These are phyloP conservation scores for Dynastes maya DNA, from an alignment of 2,888 invertebrate genomes.

Conservation along the genomic window DNA sequence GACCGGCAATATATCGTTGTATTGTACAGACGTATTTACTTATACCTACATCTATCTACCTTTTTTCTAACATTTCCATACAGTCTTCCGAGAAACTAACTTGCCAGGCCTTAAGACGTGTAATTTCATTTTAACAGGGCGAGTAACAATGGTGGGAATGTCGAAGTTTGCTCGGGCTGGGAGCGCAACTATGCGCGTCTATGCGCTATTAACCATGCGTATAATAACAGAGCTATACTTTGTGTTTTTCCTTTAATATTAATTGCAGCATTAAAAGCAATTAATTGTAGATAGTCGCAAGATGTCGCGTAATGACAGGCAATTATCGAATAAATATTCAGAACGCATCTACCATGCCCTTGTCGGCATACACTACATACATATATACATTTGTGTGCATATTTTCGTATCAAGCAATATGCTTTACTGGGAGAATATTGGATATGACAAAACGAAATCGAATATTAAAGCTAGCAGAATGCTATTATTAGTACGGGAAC, in stretches of 20 bases:
- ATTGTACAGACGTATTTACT: constrained; percentile 10
- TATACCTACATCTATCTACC: not conserved
- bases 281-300: constrained; percentile 9
- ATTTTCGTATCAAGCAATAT: too few relatives aligned
- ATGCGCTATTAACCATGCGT: constrained; percentile 44
- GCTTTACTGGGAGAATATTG: too few relatives aligned
- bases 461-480: too few relatives aligned
- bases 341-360: not conserved
- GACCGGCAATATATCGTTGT: constrained; percentile 2
- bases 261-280: not conserved
- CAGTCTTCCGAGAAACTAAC: not conserved
- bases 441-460: too few relatives aligned
- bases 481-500: too few relatives aligned
- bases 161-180: constrained; percentile 21
- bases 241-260: constrained; percentile 6
- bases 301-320: constrained; percentile 11
- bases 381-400: too few relatives aligned
- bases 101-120: constrained; percentile 34
- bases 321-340: constrained; percentile 12
- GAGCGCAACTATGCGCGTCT: not conserved
- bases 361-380: not conserved
- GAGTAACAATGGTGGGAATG: constrained; percentile 50
- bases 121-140: constrained; percentile 46
- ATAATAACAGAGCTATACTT: constrained; percentile 30
- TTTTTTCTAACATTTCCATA: constrained; percentile 15